Evolutionary conservation across 2,888 invertebrate species (phyloP), one percentile per base, ranked within the genome.

Genomic region (Caenorhabditis macrosperma): DNA sequence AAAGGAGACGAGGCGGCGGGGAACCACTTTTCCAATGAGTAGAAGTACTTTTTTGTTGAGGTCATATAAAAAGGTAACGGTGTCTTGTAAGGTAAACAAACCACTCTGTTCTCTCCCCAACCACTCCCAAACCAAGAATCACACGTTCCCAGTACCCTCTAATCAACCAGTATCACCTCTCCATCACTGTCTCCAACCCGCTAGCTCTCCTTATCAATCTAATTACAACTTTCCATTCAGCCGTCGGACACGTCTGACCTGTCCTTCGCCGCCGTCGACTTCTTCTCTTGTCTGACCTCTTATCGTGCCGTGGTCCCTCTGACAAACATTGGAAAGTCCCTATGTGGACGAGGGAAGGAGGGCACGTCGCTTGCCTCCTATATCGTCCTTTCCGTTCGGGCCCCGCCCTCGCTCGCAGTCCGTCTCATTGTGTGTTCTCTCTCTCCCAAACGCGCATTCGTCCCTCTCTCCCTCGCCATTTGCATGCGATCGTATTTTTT

Each of bases 401-500:
- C 71, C 71, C 61, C 71, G 61, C 50, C 64, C 48, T 24, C 30
- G 22, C 38, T 38, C 57, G 64, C 57, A 50, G 74, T 64, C 50
- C 64, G 64, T 74, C 64, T 72, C 74, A 74, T 74, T 74, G 74
- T 74, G 74, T 74, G 72, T 64, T 59, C 64, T 64, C 63, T 64
- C 59, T 74, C 74, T 61, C 17, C 74, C 64, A 74, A 48, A 64
- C 64, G 59, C 72, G 74, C 74, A 59, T 64, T 74, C 64, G 64
- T 50, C 64, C 74, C 59, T 44, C 50, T 52, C 64, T 64, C 61
- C 77, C 66, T 71, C 64, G 66, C 59, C 71, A 71, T 71, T 78
- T 78, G 66, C 78, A 71, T 68, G 76, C 60, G 68, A 76, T 68
- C 46, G 63, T 61, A 63, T 68, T 76, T 76, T 75, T 76, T 67